Conservation (phyloP, 1,140 invertebrate species). For the Melipona quadrifasciata region DNA sequence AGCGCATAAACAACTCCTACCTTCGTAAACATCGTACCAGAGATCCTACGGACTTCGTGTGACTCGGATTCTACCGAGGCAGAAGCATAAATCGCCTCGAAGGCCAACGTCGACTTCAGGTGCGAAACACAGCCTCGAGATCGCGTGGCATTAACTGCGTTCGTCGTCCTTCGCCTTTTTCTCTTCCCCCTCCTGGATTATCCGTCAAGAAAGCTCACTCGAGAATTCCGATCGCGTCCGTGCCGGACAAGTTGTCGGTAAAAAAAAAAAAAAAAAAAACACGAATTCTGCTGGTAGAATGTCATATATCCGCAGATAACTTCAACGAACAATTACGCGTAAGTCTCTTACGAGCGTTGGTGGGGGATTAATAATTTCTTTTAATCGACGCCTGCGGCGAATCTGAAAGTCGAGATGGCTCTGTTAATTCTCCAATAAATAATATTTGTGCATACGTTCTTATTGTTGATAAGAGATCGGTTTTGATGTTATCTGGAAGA, state of each 20-base stretch:
- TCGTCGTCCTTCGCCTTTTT: background rate
- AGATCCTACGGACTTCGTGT: background rate
- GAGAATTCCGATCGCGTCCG: background rate
- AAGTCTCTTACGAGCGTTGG: too few relatives aligned
- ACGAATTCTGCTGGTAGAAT: background rate
- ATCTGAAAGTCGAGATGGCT: background rate
- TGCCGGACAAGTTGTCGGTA: background rate
- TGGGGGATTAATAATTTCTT: too few relatives aligned
- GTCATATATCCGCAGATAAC: conserved; percentile 37
- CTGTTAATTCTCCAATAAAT: background rate
- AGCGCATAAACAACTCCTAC: background rate
- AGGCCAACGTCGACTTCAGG: background rate
- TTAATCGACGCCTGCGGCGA: background rate
- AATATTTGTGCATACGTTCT: background rate
- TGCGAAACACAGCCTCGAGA: background rate
- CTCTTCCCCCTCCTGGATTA: background rate
- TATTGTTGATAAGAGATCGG: background rate
- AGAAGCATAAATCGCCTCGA: background rate
- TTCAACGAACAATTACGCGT: background rate
- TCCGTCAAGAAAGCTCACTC: background rate
- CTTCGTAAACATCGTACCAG: conserved; percentile 35
- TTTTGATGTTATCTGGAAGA: background rate
- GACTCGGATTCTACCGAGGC: background rate
- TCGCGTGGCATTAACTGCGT: background rate
- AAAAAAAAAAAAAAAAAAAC: background rate